A percentile compares a stretch with the other conserved stretches of the same genome.
Conservation (phyloP, 1,140 invertebrate species). For the Meloidogyne exigua region DNA sequence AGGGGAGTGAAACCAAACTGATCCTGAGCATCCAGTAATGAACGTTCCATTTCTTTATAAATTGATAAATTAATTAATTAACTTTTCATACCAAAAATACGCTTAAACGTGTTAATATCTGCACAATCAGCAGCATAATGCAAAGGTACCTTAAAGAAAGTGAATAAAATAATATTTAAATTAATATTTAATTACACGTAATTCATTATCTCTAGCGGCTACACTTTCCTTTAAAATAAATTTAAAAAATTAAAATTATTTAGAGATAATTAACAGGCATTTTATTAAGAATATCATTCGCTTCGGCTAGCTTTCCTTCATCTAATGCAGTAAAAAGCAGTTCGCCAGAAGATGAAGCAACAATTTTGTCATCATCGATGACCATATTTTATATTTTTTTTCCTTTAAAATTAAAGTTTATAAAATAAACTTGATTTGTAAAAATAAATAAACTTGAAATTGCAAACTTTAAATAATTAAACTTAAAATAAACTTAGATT, state of each 20-base stretch:
- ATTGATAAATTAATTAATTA: background rate
- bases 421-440: too few species aligned
- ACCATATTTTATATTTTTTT: background rate
- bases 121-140: conserved; percentile 67
- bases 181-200: conserved; percentile 5
- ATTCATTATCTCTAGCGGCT: conserved; percentile 25
- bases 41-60: conserved; percentile 38
- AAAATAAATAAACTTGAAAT: background rate
- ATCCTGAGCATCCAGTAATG: conserved; percentile 62
- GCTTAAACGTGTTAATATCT: conserved; percentile 64
- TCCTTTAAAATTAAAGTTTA: too few species aligned
- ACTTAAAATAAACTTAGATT: background rate
- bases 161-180: background rate
- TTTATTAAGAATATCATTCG: conserved; percentile 26
- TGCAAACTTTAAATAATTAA: background rate
- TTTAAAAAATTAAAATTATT: background rate
- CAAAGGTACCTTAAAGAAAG: conserved; percentile 61
- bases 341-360: conserved; percentile 13
- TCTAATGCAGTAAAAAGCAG: conserved; percentile 29
- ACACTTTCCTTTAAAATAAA: conserved; percentile 26
- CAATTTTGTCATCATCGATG: background rate
- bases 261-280: conserved; percentile 11
- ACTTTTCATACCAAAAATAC: conserved; percentile 55
- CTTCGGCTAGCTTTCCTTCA: conserved; percentile 23
- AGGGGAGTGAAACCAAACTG: conserved; percentile 46